Conservation (phyloP, 2,888 invertebrate genomes). For the Nowickia ferox region DNA sequence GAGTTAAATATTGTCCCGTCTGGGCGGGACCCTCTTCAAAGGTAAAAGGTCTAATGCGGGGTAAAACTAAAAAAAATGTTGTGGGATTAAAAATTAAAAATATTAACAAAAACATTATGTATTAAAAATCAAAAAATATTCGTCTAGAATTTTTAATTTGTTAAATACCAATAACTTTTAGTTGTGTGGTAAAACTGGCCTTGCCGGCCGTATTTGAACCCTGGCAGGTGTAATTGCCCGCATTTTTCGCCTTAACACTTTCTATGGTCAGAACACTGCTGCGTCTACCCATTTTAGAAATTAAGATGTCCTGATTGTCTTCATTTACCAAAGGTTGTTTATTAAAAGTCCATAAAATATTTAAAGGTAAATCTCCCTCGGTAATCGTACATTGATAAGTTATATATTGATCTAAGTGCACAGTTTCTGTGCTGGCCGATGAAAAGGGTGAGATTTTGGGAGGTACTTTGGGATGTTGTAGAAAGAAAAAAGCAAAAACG, state of each 20-base stretch:
- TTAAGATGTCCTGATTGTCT: constrained; percentile 83
- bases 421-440: constrained; percentile 85
- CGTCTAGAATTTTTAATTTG: not conserved
- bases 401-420: constrained; percentile 86
- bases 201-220: constrained; percentile 89
- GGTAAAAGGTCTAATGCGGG: constrained; percentile 91
- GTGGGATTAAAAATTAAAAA: not conserved
- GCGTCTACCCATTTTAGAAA: constrained; percentile 86
- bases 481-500: not conserved
- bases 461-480: constrained; percentile 72
- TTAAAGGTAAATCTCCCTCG: constrained; percentile 87
- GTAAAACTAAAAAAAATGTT: constrained; percentile 87
- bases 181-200: constrained; percentile 87
- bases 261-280: constrained; percentile 89
- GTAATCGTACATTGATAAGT: constrained; percentile 86
- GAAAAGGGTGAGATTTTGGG: constrained; percentile 85
- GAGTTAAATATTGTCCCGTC: constrained; percentile 87
- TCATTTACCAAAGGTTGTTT: constrained; percentile 80
- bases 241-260: constrained; percentile 87
- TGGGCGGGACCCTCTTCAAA: constrained; percentile 90
- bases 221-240: constrained; percentile 90
- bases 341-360: constrained; percentile 86
- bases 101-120: constrained; percentile 41
- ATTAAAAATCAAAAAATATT: constrained; percentile 22
- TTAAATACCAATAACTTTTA: constrained; percentile 88